These are phyloP conservation scores for Rostratula benghalensis DNA, from an alignment of 2,113 vertebrate species.

Conservation along the genomic window DNA sequence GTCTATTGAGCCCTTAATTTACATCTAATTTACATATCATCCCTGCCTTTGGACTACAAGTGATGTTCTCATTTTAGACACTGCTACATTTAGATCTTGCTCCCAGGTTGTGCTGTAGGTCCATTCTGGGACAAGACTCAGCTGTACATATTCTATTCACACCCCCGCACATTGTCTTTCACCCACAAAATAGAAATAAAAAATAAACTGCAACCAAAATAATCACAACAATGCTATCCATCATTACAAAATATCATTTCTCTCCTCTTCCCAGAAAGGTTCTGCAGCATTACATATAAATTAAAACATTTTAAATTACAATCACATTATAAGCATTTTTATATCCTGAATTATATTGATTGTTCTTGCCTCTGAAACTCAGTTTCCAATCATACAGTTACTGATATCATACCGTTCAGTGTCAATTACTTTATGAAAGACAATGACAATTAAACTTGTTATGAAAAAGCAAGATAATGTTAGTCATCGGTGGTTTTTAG, in stretches of 20 bases:
- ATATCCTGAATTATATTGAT: background rate
- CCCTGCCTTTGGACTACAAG: background rate
- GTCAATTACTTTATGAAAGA: background rate
- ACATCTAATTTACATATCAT: slow-evolving; percentile 10
- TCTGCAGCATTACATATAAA: background rate
- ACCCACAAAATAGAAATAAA: background rate
- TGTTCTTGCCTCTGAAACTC: background rate
- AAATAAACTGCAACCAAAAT: background rate
- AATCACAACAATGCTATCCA: background rate
- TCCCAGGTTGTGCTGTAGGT: background rate
- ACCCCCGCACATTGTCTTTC: background rate
- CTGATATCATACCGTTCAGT: background rate
- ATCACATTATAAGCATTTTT: background rate
- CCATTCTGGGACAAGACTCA: background rate
- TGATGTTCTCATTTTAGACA: background rate
- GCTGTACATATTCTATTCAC: background rate
- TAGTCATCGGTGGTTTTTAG: background rate
- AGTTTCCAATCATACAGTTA: background rate
- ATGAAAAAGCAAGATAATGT: background rate
- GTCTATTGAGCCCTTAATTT: background rate
- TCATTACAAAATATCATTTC: background rate
- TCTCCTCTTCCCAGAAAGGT: background rate
- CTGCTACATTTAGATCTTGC: background rate
- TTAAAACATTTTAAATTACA: background rate
- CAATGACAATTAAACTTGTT: background rate